phyloP scores from a whole-genome alignment of 2,113 vertebrate genomes.

The Vimba vimba region DNA sequence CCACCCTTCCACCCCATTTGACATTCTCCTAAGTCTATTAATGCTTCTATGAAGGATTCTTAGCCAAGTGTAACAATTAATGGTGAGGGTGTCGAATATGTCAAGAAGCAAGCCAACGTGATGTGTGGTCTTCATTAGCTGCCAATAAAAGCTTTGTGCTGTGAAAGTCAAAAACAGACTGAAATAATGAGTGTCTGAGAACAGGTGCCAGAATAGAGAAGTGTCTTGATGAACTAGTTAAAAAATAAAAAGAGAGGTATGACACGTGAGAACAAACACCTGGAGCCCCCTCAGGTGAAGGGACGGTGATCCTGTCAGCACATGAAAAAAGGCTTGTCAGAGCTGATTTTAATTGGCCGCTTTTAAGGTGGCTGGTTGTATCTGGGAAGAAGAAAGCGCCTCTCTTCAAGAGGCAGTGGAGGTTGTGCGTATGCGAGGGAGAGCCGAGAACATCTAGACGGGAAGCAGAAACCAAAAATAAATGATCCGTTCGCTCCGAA shows the following conservation, averaged over 20 bases:
- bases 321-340: slow-evolving; percentile 37
- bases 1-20: slow-evolving; percentile 29
- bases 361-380: slow-evolving; percentile 56
- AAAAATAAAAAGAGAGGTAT: slow-evolving; percentile 38
- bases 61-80: slow-evolving; percentile 44
- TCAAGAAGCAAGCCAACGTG: slow-evolving; percentile 21
- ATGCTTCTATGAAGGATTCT: slow-evolving; percentile 14
- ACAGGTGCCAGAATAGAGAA: slow-evolving; percentile 7
- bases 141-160: slow-evolving; percentile 31
- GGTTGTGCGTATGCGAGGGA: slow-evolving; percentile 47
- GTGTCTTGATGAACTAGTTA: slow-evolving; percentile 29
- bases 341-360: slow-evolving; percentile 63
- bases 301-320: slow-evolving; percentile 51
- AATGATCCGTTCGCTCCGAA: slow-evolving; percentile 43
- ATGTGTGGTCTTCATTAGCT: slow-evolving; percentile 43
- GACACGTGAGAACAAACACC: slow-evolving; percentile 32
- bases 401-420: slow-evolving; percentile 34
- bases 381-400: slow-evolving; percentile 51
- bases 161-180: slow-evolving; percentile 18
- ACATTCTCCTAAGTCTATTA: slow-evolving; percentile 26
- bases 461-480: slow-evolving; percentile 58
- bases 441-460: slow-evolving; percentile 58
- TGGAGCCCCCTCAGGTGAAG: slow-evolving; percentile 54
- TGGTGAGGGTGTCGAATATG: slow-evolving; percentile 33
- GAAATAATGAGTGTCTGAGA: slow-evolving; percentile 24